Evolutionary conservation across 2,113 vertebrate species (phyloP), one percentile per base, ranked within the genome.

Genomic region (Cranoglanis bouderius): DNA sequence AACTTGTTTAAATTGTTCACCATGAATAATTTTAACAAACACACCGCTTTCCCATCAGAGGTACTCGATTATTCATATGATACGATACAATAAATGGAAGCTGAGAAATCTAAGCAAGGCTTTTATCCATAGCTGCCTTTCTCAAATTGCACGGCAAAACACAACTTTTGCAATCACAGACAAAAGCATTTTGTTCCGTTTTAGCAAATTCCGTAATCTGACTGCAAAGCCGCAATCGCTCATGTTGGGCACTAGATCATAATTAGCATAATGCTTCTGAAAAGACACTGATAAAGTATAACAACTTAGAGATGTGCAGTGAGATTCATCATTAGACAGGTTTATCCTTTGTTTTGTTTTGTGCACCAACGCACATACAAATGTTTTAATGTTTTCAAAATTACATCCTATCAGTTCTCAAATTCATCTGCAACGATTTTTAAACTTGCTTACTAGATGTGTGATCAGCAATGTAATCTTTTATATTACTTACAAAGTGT

Each of bases 11-110:
- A 91, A 67, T 80, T 81, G 87, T 88, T 90, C 87, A 83, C 78
- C 78, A 89, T 92, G 86, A 90, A 90, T 92, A 89, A 90, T 89
- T 86, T 83, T 61, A 83, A 49, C 85, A 85, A 74, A 86, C 86
- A 82, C 63, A 57, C 49, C 14, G 51, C 35, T 9, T 14, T 82
- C 49, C 46, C 63, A 82, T 81, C 59, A 53, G 61, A 70, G 43
- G 40, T 40, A 51, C 46, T 8, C 3, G 19, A 87, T 57, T 51
- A 88, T 55, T 88, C 63, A 38, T 82, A 82, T 88, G 51, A 72
- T 82, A 57, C 12, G 63, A 72, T 72, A 29, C 29, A 72, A 46
- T 82, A 82, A 88, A 82, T 40, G 26, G 18, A 55, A 57, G 78
- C 57, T 32, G 29, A 67, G 32, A 70, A 51, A 82, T 55, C 43